These are phyloP conservation scores for Riptortus pedestris DNA, from an alignment of 1,140 invertebrate genomes.

Conservation along the genomic window DNA sequence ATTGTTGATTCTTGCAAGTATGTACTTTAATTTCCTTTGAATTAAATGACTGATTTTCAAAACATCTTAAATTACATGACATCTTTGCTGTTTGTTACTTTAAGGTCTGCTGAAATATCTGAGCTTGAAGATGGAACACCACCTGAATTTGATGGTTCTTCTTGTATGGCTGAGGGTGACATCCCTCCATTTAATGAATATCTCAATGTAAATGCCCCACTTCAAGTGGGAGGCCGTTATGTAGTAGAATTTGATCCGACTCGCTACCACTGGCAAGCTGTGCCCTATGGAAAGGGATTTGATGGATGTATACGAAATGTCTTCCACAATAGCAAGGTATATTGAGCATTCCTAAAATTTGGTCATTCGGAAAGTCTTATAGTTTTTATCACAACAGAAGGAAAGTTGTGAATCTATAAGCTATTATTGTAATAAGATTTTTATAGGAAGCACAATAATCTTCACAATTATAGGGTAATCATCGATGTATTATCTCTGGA, in stretches of 20 bases:
- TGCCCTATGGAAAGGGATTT: constrained; percentile 79
- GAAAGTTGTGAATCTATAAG: too few species aligned
- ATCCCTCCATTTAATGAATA: constrained; percentile 94
- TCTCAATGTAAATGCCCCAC: constrained; percentile 87
- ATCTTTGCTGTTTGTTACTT: constrained; percentile 66
- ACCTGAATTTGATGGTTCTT: constrained; percentile 72
- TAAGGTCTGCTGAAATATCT: constrained; percentile 71
- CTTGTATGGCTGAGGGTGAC: constrained; percentile 75
- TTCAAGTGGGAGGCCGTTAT: constrained; percentile 73
- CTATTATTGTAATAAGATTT: too few species aligned
- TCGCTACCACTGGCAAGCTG: constrained; percentile 74
- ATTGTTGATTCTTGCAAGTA: constrained; percentile 7
- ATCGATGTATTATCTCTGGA: too few species aligned
- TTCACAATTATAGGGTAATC: too few species aligned
- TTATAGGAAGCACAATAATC: too few species aligned
- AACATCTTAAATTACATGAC: background rate
- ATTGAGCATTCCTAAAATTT: too few species aligned
- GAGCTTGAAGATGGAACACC: constrained; percentile 80
- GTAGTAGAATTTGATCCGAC: constrained; percentile 76
- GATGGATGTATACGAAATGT: constrained; percentile 91
- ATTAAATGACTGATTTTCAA: background rate
- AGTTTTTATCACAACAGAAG: too few species aligned
- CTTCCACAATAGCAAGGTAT: constrained; percentile 87
- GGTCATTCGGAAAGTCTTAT: too few species aligned
- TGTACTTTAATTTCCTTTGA: background rate